Evolutionary conservation across 2,888 invertebrate species (phyloP).

Genomic region (Macaria notata): DNA sequence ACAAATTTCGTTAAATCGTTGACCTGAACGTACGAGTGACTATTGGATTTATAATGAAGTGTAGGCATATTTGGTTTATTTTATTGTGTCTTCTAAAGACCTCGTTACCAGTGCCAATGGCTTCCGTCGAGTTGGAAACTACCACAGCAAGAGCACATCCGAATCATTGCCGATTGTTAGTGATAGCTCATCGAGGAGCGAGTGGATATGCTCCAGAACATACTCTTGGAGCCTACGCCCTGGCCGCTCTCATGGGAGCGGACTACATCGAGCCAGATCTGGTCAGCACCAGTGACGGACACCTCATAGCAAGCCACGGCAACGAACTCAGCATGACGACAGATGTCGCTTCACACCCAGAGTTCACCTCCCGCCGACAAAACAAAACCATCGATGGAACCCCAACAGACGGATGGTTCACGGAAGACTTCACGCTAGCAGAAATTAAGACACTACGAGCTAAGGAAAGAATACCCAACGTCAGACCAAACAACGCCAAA

Average conservation of each 20-base stretch:
- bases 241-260: conserved; percentile 68
- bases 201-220: conserved; percentile 74
- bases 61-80: neutral
- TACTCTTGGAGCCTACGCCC: conserved; percentile 67
- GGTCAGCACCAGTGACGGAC: conserved; percentile 69
- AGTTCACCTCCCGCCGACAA: conserved; percentile 55
- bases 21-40: too few relatives aligned
- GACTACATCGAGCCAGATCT: conserved; percentile 74
- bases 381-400: conserved; percentile 59
- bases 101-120: conserved; percentile 1
- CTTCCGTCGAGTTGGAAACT: conserved; percentile 4
- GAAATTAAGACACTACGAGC: conserved; percentile 68
- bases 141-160: conserved; percentile 7
- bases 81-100: neutral
- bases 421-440: conserved; percentile 69
- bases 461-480: conserved; percentile 57
- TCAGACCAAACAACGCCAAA: conserved; percentile 69
- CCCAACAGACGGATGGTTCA: conserved; percentile 62
- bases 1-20: too few relatives aligned
- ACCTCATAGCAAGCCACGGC: conserved; percentile 68
- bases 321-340: conserved; percentile 65
- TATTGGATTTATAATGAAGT: too few relatives aligned
- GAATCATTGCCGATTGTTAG: conserved; percentile 9
- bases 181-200: conserved; percentile 54
- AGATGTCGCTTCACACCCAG: conserved; percentile 54